A percentile compares a stretch with the other conserved stretches of the same genome.
Conservation (phyloP, 2,113 vertebrate genomes). For the Pogona vitticeps region DNA sequence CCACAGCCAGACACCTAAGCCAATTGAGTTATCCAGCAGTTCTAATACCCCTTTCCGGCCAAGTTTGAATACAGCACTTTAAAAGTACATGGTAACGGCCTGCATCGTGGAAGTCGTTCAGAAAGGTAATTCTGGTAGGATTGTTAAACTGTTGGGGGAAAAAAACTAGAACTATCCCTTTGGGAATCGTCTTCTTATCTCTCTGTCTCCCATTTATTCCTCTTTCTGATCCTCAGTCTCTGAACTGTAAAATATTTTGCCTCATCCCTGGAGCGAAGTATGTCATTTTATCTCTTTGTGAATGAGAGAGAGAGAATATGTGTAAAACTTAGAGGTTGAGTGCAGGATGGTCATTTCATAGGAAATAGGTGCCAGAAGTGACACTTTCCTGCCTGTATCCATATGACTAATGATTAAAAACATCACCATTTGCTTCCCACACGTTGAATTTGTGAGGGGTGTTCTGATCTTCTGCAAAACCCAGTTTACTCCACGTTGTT, state of each 20-base stretch:
- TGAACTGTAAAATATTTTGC: neutral
- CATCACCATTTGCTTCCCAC: constrained; percentile 19
- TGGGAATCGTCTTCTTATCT: neutral
- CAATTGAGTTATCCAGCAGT: too few species aligned
- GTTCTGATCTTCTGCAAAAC: constrained; percentile 23
- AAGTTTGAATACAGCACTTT: neutral
- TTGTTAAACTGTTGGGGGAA: neutral
- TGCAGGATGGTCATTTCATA: neutral
- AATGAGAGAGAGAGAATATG: neutral
- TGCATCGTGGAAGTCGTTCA: neutral
- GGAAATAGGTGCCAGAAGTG: neutral
- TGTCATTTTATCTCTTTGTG: neutral
- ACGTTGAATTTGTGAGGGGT: constrained; percentile 45
- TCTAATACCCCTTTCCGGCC: too few species aligned
- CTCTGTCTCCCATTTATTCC: neutral
- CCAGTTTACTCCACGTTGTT: constrained; percentile 35
- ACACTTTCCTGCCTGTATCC: neutral
- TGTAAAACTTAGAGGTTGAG: neutral
- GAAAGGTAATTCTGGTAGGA: neutral
- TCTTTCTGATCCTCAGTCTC: neutral
- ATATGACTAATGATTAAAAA: neutral
- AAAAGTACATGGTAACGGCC: neutral
- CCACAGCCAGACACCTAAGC: neutral
- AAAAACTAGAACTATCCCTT: neutral
- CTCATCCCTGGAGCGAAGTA: neutral